Evolutionary conservation across 2,113 vertebrate species (phyloP), one percentile per base, ranked within the genome.

Genomic region (Heliornis fulica): DNA sequence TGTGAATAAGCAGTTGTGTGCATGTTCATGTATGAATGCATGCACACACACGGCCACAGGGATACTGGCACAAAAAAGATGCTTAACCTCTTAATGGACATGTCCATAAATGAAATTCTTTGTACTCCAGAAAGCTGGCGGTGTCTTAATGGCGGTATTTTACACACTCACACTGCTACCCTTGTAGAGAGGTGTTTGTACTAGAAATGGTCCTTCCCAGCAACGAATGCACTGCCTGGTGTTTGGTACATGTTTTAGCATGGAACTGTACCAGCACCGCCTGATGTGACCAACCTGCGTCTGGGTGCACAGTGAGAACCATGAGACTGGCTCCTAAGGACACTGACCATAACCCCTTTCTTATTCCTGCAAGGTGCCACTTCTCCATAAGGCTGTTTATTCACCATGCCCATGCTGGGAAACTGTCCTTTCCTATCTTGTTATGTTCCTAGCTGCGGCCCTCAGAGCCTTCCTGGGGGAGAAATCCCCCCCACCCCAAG

Each of bases 241-340:
- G 25, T 40, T 56, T 57, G 9, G 28, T 40, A 8, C 3, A 54
- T 2, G 0, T n/a, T 83, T 72, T 75, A 88, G 50, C 40, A 41
- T 21, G 50, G 59, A 88, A 40, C 1, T 0, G 0, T 41, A 4
- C 34, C 46, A 50, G 41, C 46, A 4, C 6, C 53, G 13, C 59
- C 45, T 43, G 28, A 34, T 28, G 70, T 76, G 74, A 88, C 18
- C 53, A 32, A 4, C 21, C 22, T n/a, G 7, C 76, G 31, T 29
- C 61, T 56, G 32, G 48, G 38, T 20, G 21, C 41, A 34, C 36
- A 61, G 36, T 10, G 70, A 43, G 26, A 66, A 5, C 31, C 9
- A 4, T 3, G 28, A 28, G 10, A 26, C 38, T 90, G 61, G 69
- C 17, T 29, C 22, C 7, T 34, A 68, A 63, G 4, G 38, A 72